A percentile compares a stretch with the other conserved stretches of the same genome.
phyloP scores from a whole-genome alignment of 2,888 invertebrate genomes.

The Erebia palarica region DNA sequence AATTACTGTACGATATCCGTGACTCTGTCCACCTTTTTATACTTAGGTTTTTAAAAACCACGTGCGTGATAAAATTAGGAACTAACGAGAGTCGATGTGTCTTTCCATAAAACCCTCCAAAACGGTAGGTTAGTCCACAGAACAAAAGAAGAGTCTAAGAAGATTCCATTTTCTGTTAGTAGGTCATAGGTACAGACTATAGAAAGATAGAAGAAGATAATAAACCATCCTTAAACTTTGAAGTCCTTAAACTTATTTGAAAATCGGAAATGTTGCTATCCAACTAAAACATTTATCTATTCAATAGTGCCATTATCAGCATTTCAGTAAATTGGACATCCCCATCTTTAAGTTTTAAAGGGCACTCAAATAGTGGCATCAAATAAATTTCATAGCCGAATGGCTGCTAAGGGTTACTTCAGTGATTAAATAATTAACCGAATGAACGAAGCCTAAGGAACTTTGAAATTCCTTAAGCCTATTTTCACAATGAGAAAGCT shows the following conservation, averaged over 20 bases:
- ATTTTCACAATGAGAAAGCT: not conserved
- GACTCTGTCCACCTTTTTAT: too few relatives aligned
- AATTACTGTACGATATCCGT: too few relatives aligned
- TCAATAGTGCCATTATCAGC: constrained; percentile 10
- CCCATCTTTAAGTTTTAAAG: constrained; percentile 7
- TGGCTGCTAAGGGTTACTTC: not conserved
- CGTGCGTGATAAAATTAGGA: too few relatives aligned
- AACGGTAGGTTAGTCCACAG: too few relatives aligned
- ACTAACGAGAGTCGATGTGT: too few relatives aligned
- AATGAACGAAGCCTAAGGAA: not conserved
- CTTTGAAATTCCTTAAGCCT: not conserved
- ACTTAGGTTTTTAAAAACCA: too few relatives aligned
- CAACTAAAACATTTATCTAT: constrained; percentile 20
- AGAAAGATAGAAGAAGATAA: not conserved
- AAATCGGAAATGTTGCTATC: not conserved
- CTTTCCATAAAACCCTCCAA: too few relatives aligned
- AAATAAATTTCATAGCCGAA: constrained; percentile 9
- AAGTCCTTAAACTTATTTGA: not conserved
- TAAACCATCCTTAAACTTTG: not conserved
- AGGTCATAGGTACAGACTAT: too few relatives aligned
- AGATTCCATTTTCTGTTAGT: too few relatives aligned
- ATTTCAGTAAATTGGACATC: constrained; percentile 8
- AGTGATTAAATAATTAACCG: not conserved
- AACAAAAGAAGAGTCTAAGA: too few relatives aligned
- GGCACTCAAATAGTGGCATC: not conserved